Conservation (phyloP, 92 coral and sea anemone genomes). For the Epizoanthus ramosus region DNA sequence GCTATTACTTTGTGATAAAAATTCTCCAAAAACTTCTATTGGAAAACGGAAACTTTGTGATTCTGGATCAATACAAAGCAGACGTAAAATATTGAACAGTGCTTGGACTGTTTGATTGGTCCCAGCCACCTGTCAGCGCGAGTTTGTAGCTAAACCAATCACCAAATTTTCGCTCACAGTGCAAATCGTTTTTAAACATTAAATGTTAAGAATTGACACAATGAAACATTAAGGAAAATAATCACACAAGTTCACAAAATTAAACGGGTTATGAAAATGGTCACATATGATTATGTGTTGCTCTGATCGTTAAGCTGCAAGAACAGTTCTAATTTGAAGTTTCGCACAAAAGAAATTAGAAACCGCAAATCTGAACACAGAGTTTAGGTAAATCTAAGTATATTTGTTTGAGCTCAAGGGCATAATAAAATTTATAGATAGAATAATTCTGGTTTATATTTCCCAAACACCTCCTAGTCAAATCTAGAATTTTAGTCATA, state of each 20-base stretch:
- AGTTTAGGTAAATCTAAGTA: background rate
- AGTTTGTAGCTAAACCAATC: background rate
- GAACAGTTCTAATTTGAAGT: background rate
- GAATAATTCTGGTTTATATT: background rate
- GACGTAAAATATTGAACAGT: background rate
- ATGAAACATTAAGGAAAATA: background rate
- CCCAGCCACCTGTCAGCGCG: background rate
- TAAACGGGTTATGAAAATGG: background rate
- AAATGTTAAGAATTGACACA: background rate
- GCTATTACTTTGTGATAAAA: background rate
- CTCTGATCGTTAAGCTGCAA: background rate
- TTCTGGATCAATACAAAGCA: background rate
- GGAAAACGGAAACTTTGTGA: background rate
- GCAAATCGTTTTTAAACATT: background rate
- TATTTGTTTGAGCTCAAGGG: background rate
- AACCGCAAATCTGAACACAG: constrained; percentile 1
- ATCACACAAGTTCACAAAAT: background rate
- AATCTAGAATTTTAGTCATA: background rate
- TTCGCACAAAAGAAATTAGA: background rate
- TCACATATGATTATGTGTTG: background rate
- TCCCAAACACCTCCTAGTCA: background rate
- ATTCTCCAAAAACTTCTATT: background rate
- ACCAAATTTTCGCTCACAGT: background rate
- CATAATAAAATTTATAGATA: background rate
- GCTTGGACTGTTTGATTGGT: background rate